These are phyloP conservation scores for Limnothrissa miodon DNA, from an alignment of 2,113 vertebrate genomes.

Conservation along the genomic window DNA sequence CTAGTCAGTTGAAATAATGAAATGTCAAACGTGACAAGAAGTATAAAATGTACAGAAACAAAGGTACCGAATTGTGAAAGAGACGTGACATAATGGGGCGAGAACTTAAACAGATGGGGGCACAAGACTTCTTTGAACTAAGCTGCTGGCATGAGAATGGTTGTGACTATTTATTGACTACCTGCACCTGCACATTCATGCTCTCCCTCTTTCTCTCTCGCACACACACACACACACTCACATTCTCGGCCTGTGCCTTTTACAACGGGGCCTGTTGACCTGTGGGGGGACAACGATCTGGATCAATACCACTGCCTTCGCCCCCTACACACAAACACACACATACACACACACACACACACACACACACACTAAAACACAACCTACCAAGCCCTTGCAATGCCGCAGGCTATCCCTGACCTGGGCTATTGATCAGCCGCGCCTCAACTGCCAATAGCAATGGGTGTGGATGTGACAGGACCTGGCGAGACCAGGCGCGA, in stretches of 20 bases:
- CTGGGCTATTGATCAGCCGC: conserved; percentile 86
- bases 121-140: no score
- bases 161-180: background rate
- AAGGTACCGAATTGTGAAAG: background rate
- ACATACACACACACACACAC: conserved; percentile 2
- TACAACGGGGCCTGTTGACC: conserved; percentile 69
- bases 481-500: conserved; percentile 61
- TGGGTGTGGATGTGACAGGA: conserved; percentile 79
- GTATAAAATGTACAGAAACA: background rate
- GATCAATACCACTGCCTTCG: conserved; percentile 58
- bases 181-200: background rate
- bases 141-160: background rate
- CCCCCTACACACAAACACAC: background rate
- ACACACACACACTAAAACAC: background rate
- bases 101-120: no score
- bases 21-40: background rate
- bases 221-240: background rate
- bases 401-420: conserved; percentile 82
- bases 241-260: conserved; percentile 53
- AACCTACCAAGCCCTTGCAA: conserved; percentile 74
- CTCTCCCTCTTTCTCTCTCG: background rate
- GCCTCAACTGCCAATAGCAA: conserved; percentile 90
- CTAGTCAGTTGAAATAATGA: background rate
- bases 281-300: conserved; percentile 78
- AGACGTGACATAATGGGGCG: no score